Evolutionary conservation across 2,888 invertebrate species (phyloP).

Genomic region (Molanna angustata): DNA sequence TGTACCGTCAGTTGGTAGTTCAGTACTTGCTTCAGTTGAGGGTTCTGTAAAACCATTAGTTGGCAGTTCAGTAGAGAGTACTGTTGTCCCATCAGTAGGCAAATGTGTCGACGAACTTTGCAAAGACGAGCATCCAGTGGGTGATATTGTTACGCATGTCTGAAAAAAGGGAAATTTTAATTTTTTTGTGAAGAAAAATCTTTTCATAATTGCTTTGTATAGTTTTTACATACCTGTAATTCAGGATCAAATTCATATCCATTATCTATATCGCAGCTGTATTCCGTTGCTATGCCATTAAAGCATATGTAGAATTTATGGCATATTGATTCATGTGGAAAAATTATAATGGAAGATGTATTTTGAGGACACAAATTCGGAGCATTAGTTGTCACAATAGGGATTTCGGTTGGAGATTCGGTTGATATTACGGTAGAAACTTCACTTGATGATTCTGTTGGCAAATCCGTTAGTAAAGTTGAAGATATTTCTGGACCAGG

Average conservation of each 20-base stretch:
- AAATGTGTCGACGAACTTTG: background rate
- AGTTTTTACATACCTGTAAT: background rate
- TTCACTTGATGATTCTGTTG: constrained; percentile 14
- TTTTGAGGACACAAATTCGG: constrained; percentile 12
- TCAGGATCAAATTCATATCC: constrained; percentile 15
- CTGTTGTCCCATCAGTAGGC: background rate
- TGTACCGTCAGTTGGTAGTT: constrained; percentile 9
- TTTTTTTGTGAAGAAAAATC: background rate
- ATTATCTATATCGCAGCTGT: constrained; percentile 11
- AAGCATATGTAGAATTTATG: constrained; percentile 15
- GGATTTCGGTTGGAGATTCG: constrained; percentile 13
- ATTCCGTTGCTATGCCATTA: constrained; percentile 13
- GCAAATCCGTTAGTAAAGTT: background rate
- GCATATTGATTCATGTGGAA: constrained; percentile 7
- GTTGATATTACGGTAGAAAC: constrained; percentile 16
- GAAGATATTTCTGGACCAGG: too few species aligned
- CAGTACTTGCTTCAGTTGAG: constrained; percentile 12
- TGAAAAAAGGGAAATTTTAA: background rate
- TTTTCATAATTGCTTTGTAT: background rate
- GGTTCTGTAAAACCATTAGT: constrained; percentile 10
- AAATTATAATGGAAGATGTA: background rate
- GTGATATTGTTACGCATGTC: constrained; percentile 6
- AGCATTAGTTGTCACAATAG: constrained; percentile 18
- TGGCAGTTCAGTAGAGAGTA: constrained; percentile 7
- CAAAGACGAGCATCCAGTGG: constrained; percentile 2